These are phyloP conservation scores for Otus scops DNA, from an alignment of 2,797 vertebrate genomes.

Conservation along the genomic window DNA sequence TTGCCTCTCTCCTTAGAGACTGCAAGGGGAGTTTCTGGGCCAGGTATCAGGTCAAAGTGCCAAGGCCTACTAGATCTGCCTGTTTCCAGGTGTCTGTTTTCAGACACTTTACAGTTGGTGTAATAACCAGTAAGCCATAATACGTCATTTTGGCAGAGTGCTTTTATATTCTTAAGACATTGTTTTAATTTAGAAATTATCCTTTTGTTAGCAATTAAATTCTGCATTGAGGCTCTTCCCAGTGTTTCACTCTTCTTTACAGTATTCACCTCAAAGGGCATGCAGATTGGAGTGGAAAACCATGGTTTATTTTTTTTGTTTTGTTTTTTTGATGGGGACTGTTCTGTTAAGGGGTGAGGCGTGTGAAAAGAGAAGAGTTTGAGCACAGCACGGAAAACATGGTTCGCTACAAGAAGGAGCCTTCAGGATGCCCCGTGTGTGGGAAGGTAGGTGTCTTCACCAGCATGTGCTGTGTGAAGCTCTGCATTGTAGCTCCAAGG, in stretches of 20 bases:
- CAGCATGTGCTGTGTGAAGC: not conserved
- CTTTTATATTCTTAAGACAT: not conserved
- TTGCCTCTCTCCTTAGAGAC: not conserved
- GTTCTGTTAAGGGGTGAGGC: conserved; percentile 84
- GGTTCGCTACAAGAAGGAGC: conserved; percentile 96
- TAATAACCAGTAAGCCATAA: not conserved
- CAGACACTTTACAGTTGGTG: not conserved
- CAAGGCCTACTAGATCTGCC: not conserved
- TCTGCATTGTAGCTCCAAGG: not conserved
- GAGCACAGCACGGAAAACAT: conserved; percentile 88
- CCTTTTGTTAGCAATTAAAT: not conserved
- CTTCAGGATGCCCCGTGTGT: conserved; percentile 94
- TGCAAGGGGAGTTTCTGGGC: not conserved
- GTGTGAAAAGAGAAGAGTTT: conserved; percentile 92
- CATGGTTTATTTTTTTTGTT: conserved; percentile 55
- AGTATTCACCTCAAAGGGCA: not conserved
- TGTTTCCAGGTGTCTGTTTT: not conserved
- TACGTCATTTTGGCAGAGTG: not conserved
- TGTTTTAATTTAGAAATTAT: not conserved
- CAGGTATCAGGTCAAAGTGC: not conserved
- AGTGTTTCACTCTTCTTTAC: not conserved
- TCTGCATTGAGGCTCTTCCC: not conserved
- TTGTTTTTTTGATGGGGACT: conserved; percentile 39
- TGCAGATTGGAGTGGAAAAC: conserved; percentile 27
- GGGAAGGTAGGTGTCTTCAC: conserved; percentile 83